Percentiles rank a stretch among this genome's conserved stretches.
Evolutionary conservation across 2,888 invertebrate species (phyloP).

Genomic region (Drosophila ustulata): DNA sequence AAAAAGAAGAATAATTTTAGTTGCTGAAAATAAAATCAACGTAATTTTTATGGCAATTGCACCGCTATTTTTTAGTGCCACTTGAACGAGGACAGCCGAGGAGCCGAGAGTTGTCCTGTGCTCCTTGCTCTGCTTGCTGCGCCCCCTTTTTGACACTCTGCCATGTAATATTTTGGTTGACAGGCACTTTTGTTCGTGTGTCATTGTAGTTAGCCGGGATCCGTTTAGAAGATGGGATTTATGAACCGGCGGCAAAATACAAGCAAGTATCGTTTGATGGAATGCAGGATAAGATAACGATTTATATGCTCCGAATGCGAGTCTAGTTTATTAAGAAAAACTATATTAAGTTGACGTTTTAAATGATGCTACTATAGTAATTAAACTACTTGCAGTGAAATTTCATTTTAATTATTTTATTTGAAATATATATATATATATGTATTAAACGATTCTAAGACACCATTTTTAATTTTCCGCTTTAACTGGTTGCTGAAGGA

Average conservation of each 20-base stretch:
- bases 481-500: too few species aligned
- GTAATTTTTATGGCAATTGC: slow-evolving; percentile 75
- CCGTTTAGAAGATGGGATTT: slow-evolving; percentile 52
- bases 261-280: slow-evolving; percentile 36
- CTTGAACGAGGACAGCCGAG: background rate
- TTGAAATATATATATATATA: too few species aligned
- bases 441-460: too few species aligned
- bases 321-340: background rate
- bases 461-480: too few species aligned
- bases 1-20: slow-evolving; percentile 59
- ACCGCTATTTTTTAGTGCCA: slow-evolving; percentile 56
- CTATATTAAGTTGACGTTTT: background rate
- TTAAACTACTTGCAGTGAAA: too few species aligned
- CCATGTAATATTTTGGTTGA: slow-evolving; percentile 61
- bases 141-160: slow-evolving; percentile 68
- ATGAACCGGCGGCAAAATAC: slow-evolving; percentile 57
- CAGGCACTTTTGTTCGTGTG: slow-evolving; percentile 71
- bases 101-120: slow-evolving; percentile 7
- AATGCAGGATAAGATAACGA: slow-evolving; percentile 30
- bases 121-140: slow-evolving; percentile 40
- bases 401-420: too few species aligned
- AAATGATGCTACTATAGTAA: background rate
- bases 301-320: slow-evolving; percentile 5
- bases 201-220: slow-evolving; percentile 70
- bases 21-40: slow-evolving; percentile 77